Base-by-base conservation (phyloP, 2,888 invertebrate genomes). In the Trachelus troglodyta region DNA sequence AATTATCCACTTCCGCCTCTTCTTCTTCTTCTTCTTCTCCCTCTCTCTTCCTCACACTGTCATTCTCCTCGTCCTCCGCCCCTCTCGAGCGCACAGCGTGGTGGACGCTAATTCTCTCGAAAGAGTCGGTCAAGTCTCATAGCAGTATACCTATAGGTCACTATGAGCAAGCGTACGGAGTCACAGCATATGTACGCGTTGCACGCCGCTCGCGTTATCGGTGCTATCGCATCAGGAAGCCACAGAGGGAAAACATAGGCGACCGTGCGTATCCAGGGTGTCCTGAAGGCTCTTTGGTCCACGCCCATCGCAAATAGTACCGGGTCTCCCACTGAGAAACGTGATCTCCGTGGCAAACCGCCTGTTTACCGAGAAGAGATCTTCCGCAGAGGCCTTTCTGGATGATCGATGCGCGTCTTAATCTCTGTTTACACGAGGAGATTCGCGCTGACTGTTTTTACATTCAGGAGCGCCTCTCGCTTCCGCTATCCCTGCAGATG, bases 291-390 rank as follows among this genome's bases (percentile, higher is more conserved):
- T 74, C 40, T 9, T 56, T 81, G 81, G 77, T 81, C 84, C 86
- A 87, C 85, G 80, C 82, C 80, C 79, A 82, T 85, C 82, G 87
- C 86, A 88, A 89, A 89, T 86, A 89, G 81, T 83, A 84, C 84
- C 82, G 83, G 82, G 76, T 82, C 82, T 85, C 77, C 83, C 78
- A 79, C 81, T 79, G 84, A 83, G 89, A 89, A 89, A 89, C 87
- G 89, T 87, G 89, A 89, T 89, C 89, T 82, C 84, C 89, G 89
- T 89, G 89, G 89, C 86, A 89, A 89, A 88, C 87, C 88, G 83
- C 84, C 75, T 89, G 88, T 89, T 89, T 87, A 87, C 89, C 82
- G 81, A 86, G 86, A 87, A 86, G 84, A 85, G 84, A 85, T 82
- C 81, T 73, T 80, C 81, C 82, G 83, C 81, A 83, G 82, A 83